These are phyloP conservation scores for Diaperis boleti DNA, from an alignment of 2,888 invertebrate species.

Conservation along the genomic window DNA sequence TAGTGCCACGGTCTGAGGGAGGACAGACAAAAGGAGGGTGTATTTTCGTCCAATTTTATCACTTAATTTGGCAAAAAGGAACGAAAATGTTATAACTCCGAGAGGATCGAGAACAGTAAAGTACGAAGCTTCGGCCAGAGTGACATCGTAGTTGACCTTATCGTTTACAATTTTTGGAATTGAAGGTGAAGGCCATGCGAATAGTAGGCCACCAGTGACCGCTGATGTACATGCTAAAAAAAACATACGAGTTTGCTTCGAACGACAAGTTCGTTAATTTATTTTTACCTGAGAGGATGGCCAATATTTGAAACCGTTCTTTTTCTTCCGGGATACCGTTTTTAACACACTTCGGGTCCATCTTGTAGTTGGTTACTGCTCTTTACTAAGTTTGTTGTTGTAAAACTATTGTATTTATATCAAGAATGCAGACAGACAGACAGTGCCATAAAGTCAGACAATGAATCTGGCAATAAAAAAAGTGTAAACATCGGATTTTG, in stretches of 20 bases:
- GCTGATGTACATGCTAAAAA: constrained; percentile 38
- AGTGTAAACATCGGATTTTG: no score
- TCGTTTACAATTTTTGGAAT: constrained; percentile 56
- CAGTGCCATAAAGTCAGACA: no score
- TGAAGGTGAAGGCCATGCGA: constrained; percentile 60
- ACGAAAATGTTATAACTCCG: constrained; percentile 30
- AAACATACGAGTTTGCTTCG: background rate
- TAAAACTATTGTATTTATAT: no score
- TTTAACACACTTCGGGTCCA: no score
- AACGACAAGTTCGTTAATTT: background rate
- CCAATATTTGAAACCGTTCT: constrained; percentile 5
- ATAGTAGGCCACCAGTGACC: constrained; percentile 50
- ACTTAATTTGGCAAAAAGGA: constrained; percentile 41
- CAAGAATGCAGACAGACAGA: no score
- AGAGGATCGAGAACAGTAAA: constrained; percentile 58
- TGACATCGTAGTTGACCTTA: constrained; percentile 54
- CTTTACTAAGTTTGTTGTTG: no score
- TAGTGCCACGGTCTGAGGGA: constrained; percentile 55
- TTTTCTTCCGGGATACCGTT: background rate
- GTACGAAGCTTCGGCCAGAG: constrained; percentile 59
- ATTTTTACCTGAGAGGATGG: background rate
- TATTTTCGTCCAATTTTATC: constrained; percentile 51
- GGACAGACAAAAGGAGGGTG: constrained; percentile 48
- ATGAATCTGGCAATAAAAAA: no score
- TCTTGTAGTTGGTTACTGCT: no score